These are phyloP conservation scores for Linurgus olivaceus DNA, from an alignment of 2,797 vertebrate genomes.

Conservation along the genomic window DNA sequence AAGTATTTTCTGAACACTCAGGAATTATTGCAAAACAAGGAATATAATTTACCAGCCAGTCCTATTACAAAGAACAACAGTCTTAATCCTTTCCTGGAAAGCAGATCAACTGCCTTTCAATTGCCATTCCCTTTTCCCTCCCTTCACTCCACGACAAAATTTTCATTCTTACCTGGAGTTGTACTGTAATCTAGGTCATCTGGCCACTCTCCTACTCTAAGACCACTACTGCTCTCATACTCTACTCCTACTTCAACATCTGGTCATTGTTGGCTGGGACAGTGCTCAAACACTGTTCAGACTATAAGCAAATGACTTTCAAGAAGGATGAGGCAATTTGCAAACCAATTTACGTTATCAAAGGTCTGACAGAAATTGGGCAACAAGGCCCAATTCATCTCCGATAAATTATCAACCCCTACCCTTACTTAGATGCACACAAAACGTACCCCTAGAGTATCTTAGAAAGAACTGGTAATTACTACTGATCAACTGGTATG, in stretches of 20 bases:
- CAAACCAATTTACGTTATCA: neutral
- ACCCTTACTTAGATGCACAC: neutral
- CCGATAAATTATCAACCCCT: neutral
- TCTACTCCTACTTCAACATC: neutral
- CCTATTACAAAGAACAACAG: neutral
- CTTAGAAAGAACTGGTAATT: neutral
- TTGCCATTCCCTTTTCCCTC: neutral
- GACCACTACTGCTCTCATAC: neutral
- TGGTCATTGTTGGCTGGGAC: neutral
- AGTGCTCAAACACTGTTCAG: neutral
- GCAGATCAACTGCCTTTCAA: neutral
- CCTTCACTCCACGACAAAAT: neutral
- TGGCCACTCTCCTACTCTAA: neutral
- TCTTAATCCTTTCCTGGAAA: conserved; percentile 22
- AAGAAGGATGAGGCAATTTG: neutral
- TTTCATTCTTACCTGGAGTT: neutral
- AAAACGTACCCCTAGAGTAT: neutral
- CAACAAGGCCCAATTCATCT: neutral
- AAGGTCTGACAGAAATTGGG: neutral
- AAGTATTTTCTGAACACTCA: neutral
- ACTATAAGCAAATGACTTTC: neutral
- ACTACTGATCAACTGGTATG: neutral
- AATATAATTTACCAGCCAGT: neutral
- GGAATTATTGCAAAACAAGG: conserved; percentile 15
- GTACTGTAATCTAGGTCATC: neutral